Base-by-base conservation (phyloP, 2,888 invertebrate species). In the Ectemnius lituratus region DNA sequence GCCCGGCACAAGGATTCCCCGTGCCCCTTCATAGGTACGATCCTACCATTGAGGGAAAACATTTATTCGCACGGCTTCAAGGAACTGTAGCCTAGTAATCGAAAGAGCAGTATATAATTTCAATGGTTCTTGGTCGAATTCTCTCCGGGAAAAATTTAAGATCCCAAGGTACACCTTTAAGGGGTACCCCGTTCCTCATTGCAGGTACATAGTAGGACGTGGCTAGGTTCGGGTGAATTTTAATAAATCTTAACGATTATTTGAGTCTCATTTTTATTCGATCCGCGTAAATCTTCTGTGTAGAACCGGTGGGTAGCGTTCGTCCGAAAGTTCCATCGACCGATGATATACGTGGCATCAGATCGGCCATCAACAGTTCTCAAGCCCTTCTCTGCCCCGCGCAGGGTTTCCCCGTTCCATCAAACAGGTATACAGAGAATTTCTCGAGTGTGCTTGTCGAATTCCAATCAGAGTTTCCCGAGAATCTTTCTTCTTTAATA, bases 1-100 rank as follows among this genome's bases (percentile, higher is more conserved):
- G 95, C 89, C 95, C 95, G 68, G 95, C 94, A 73, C 95, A 96
- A 92, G 95, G 94, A 37, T 94, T 92, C 90, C 94, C 94, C 23
- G 92, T 93, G 65, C 94, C 94, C 57, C 86, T 90, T 68, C 92
- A 92, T 91, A 93, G 93, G 93, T 94, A 92, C 91, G 86, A 83
- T 58, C 72, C 64, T 70, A 73, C 37, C 37, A 37, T 37, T 37
- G 8, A 5, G 37, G 8, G 37, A 6, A 37, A 37, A 37, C 37
- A 37, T 37, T 37, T 11, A 37, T 23, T 23, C 37, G 37, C 37
- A 37, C 37, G 37, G 8, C 37, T 37, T 37, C 18, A 47, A 23
- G 18, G 18, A 5, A 67, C 45, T 20, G 16, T 52, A 47, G 20
- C 37, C 11, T 18, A 8, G 14, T 49, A 11, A 20, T 45, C 23